A percentile compares a stretch with the other conserved stretches of the same genome.
Evolutionary conservation across 2,888 invertebrate species (phyloP).

Genomic region (Lasioglossum vierecki): DNA sequence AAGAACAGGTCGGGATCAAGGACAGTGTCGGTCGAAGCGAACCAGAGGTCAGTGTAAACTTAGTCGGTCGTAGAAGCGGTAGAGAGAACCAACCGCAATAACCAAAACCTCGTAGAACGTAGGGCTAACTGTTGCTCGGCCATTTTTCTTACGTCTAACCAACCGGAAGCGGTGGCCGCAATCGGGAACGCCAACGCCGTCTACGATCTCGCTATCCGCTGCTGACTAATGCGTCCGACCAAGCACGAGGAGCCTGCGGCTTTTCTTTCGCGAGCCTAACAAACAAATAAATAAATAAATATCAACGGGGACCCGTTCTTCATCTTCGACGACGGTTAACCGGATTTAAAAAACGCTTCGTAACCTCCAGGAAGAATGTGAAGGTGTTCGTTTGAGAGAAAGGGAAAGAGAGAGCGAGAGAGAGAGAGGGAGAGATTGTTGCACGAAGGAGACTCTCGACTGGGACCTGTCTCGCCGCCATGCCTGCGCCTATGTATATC

Average conservation of each 20-base stretch:
- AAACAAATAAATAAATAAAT: neutral
- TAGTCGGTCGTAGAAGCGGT: constrained; percentile 20
- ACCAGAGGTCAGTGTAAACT: constrained; percentile 73
- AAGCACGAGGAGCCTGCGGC: constrained; percentile 9
- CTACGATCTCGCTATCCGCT: constrained; percentile 12
- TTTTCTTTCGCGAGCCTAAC: constrained; percentile 36
- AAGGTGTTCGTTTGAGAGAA: neutral
- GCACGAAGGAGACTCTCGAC: constrained; percentile 38
- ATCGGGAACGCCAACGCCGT: neutral
- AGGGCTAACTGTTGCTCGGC: constrained; percentile 26
- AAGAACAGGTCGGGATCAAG: constrained; percentile 32
- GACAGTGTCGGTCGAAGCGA: constrained; percentile 63
- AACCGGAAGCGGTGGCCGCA: constrained; percentile 15
- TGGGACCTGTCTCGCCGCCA: constrained; percentile 29
- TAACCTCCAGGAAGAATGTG: constrained; percentile 10
- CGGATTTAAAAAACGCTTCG: constrained; percentile 3
- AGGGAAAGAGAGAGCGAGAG: constrained; percentile 27
- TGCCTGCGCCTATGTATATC: constrained; percentile 38
- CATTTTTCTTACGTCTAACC: constrained; percentile 14
- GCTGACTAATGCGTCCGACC: neutral
- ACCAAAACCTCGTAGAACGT: constrained; percentile 31
- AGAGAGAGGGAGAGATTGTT: constrained; percentile 14
- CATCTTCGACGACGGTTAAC: constrained; percentile 29
- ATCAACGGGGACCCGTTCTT: constrained; percentile 2
- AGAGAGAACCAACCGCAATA: constrained; percentile 14